Evolutionary conservation across 1,140 invertebrate species (phyloP), one percentile per base, ranked within the genome.

Genomic region (Drosophila lowei): DNA sequence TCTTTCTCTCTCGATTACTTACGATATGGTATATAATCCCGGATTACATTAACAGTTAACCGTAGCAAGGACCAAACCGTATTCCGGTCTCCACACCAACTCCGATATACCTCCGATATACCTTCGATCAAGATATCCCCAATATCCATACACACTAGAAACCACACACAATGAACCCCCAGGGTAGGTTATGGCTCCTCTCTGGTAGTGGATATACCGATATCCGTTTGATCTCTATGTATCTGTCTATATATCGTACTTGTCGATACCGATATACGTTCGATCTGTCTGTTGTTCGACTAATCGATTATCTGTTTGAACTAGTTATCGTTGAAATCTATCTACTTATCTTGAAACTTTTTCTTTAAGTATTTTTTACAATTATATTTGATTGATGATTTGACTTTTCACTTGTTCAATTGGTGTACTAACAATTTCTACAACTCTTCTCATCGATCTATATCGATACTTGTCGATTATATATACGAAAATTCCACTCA

Each of bases 51-150:
- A 67, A 88, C 77, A 85, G 80, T 84, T 73, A 63, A 59, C 53
- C 74, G 65, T 61, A 72, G 77, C 77, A 77, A 91, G 88, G 89
- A 73, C 90, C 84, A 90, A 90, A 91, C 89, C 90, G 90, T 91
- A 91, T 91, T 90, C 89, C 76, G 68, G 66, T 72, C 55, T 38
- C 34, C 34, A 38, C 11, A 38, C 34, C 34, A 34, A 9, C 9
- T 30, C 7, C 28, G 25, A 28, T 28, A 34, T 9, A 34, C 30
- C 30, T 34, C 9, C 30, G 30, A 11, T 34, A 11, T 34, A 34
- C 30, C 30, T 34, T 34, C 30, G 34, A 38, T 13, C 34, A 13
- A 38, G 34, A 38, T 38, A 38, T 38, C 34, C 34, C 34, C 34
- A 13, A 38, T 38, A 38, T 38, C 34, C 34, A 38, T 38, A 38